Percentiles rank a stretch among this genome's conserved stretches.
Conservation (phyloP, 2,888 invertebrate species). For the Hofmannophila pseudospretella region DNA sequence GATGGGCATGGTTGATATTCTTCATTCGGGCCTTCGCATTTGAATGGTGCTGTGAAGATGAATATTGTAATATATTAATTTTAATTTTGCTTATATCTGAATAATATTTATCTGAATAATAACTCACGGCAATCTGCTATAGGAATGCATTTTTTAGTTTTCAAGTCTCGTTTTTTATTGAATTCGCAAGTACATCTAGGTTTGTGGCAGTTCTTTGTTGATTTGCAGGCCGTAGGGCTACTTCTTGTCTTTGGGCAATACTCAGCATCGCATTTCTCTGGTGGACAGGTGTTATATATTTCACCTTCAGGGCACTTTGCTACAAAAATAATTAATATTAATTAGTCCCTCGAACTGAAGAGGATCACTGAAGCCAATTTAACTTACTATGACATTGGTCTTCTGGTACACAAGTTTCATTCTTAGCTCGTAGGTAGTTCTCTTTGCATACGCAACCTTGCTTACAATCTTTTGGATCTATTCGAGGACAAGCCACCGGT, state of each 20-base stretch:
- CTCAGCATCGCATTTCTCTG: slow-evolving; percentile 18
- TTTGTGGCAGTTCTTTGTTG: slow-evolving; percentile 14
- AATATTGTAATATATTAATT: too few relatives aligned
- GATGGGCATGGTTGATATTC: slow-evolving; percentile 13
- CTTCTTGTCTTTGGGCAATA: slow-evolving; percentile 18
- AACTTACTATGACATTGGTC: slow-evolving; percentile 20
- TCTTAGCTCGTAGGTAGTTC: slow-evolving; percentile 24
- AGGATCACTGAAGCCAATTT: background rate
- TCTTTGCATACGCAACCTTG: slow-evolving; percentile 35
- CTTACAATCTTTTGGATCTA: slow-evolving; percentile 22
- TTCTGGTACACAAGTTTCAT: slow-evolving; percentile 32
- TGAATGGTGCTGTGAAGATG: slow-evolving; percentile 14
- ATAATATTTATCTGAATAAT: too few relatives aligned
- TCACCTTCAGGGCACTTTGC: slow-evolving; percentile 16
- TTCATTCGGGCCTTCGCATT: slow-evolving; percentile 15
- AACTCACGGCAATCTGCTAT: slow-evolving; percentile 16
- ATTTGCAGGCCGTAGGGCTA: slow-evolving; percentile 14
- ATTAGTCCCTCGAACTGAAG: too few relatives aligned
- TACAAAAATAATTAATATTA: too few relatives aligned
- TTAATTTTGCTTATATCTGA: too few relatives aligned
- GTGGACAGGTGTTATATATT: slow-evolving; percentile 15
- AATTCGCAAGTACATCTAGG: slow-evolving; percentile 23
- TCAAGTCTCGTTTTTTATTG: slow-evolving; percentile 15
- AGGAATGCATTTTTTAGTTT: slow-evolving; percentile 20
- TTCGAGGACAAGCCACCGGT: slow-evolving; percentile 24